Evolutionary conservation across 1,140 invertebrate species (phyloP), one percentile per base, ranked within the genome.

Genomic region (Neelides sp.): DNA sequence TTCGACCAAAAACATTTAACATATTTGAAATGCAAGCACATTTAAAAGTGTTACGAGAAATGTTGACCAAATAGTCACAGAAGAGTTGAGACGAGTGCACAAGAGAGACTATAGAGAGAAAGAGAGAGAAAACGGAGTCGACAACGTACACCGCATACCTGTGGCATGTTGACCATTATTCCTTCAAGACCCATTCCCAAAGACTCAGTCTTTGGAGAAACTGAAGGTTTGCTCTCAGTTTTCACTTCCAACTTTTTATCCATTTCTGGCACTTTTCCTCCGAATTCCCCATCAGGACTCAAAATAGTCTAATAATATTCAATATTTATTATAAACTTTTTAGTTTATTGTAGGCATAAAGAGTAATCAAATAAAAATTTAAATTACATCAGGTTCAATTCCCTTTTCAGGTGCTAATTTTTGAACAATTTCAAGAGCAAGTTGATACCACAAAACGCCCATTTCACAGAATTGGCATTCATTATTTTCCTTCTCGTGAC

Each of bases 401-500:
- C 77, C 77, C 1, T 78, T 77, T 60, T 78, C 72, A 0, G 84
- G 83, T 36, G 78, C 82, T 65, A 89, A 76, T 59, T 85, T 84
- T 57, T 80, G 76, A 39, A 92, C 75, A 13, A 92, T 69, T 58
- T 85, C 77, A 23, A 85, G 74, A 32, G 83, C 80, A 12, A 94
- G 68, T 66, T 96, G 91, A 70, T 95, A 89, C 82, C 90, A 95
- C 64, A 94, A 82, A 7, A 91, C 83, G 39, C 81, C 80, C 35
- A 90, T 82, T 66, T 94, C 89, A 68, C 93, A 97, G 63, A 85
- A 88, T 23, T 78, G 74, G 67, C 94, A 98, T 62, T 91, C 86
- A n/a, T n/a, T n/a, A n/a, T n/a, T n/a, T 7, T 70, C 68, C 28
- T 66, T 65, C 10, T 64, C 57, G 47, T 71, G 72, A 64, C 85